Evolutionary conservation across 2,888 invertebrate species (phyloP).

Genomic region (Arenicola marina): DNA sequence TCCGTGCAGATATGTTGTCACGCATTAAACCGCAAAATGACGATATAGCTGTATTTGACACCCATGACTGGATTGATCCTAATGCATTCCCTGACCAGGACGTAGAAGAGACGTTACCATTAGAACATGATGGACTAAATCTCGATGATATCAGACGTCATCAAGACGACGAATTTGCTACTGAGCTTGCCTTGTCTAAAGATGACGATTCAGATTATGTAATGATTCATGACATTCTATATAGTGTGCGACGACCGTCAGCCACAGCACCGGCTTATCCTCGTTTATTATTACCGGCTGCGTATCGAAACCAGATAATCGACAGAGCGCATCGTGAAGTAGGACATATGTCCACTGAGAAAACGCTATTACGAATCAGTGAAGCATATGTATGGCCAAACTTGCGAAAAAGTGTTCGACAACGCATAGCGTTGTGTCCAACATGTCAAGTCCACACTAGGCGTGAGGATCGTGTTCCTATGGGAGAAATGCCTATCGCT

Average conservation of each 20-base stretch:
- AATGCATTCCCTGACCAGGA: not conserved
- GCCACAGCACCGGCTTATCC: not conserved
- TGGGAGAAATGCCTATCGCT: not conserved
- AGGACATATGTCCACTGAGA: not conserved
- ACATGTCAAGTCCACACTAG: not conserved
- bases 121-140: not conserved
- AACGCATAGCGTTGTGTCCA: not conserved
- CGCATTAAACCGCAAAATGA: not conserved
- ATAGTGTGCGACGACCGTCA: not conserved
- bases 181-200: not conserved
- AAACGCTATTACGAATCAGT: not conserved
- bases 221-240: not conserved
- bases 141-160: not conserved
- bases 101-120: not conserved
- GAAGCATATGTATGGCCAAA: conserved; percentile 4
- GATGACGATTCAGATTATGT: not conserved
- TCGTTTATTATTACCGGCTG: not conserved
- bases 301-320: not conserved
- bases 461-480: not conserved
- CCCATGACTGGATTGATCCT: not conserved
- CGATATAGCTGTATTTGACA: not conserved
- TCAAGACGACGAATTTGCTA: not conserved
- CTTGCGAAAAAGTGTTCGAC: not conserved
- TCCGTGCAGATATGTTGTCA: conserved; percentile 3
- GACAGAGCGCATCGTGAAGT: not conserved